A percentile compares a stretch with the other conserved stretches of the same genome.
Conservation (phyloP, 2,797 vertebrate genomes). For the Pseudochirops cupreus region DNA sequence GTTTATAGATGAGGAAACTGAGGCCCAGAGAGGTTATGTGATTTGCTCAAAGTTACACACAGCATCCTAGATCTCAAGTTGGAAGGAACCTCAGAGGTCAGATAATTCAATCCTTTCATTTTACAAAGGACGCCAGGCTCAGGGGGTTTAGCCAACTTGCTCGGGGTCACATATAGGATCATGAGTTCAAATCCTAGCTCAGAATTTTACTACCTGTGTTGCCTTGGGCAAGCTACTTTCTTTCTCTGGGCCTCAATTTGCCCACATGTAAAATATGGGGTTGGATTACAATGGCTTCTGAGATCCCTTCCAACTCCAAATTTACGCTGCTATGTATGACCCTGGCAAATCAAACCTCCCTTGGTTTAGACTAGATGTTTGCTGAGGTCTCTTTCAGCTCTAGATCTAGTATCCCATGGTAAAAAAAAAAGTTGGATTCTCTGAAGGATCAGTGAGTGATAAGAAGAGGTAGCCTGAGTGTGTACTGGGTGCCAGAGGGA, state of each 20-base stretch:
- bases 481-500: background rate
- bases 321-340: background rate
- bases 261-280: background rate
- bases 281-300: background rate
- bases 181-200: background rate
- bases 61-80: background rate
- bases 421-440: background rate
- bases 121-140: background rate
- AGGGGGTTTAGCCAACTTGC: background rate
- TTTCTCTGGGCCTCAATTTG: background rate
- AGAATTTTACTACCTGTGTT: background rate
- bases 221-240: background rate
- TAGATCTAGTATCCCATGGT: background rate
- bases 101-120: background rate
- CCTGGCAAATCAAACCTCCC: background rate
- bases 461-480: background rate
- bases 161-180: background rate
- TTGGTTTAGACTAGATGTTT: background rate
- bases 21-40: background rate
- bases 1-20: background rate
- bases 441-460: background rate
- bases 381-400: background rate
- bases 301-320: background rate
- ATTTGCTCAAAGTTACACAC: background rate
- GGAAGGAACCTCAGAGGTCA: background rate